A percentile compares a stretch with the other conserved stretches of the same genome.
phyloP scores from a whole-genome alignment of 2,888 invertebrate genomes.

The Achlya flavicornis region DNA sequence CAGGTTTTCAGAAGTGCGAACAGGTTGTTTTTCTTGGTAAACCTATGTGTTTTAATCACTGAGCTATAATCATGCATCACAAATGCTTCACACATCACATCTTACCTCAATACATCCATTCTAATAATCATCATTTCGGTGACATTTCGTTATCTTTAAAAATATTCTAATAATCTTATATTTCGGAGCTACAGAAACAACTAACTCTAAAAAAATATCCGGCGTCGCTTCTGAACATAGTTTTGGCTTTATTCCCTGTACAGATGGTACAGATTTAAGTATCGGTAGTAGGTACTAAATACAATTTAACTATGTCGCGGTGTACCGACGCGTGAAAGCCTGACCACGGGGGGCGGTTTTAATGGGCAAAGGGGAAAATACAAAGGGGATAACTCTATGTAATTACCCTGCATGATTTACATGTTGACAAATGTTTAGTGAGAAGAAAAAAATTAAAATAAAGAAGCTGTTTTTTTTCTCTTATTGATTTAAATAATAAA shows the following conservation, averaged over 20 bases:
- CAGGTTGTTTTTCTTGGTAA: too few species aligned
- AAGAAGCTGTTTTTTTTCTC: neutral
- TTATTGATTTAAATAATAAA: too few species aligned
- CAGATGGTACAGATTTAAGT: neutral
- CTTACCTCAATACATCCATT: too few species aligned
- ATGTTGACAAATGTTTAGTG: neutral
- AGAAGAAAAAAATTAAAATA: neutral
- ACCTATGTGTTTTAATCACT: too few species aligned
- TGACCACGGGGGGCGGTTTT: constrained; percentile 15
- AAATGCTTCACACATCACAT: too few species aligned
- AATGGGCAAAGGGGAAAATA: constrained; percentile 11
- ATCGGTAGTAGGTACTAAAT: neutral
- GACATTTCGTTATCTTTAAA: too few species aligned
- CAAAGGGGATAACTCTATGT: neutral
- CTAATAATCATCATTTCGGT: too few species aligned
- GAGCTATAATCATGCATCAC: too few species aligned
- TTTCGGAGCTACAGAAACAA: neutral
- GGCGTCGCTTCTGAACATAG: neutral
- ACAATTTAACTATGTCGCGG: constrained; percentile 17
- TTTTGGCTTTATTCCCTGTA: neutral
- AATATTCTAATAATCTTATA: neutral
- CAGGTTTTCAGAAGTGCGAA: too few species aligned
- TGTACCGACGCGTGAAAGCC: constrained; percentile 11
- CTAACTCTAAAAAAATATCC: neutral
- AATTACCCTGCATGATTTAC: constrained; percentile 6